Percentiles rank a stretch among this genome's conserved stretches.
phyloP scores from a whole-genome alignment of 1,140 invertebrate genomes.

The Reticulitermes speratus region DNA sequence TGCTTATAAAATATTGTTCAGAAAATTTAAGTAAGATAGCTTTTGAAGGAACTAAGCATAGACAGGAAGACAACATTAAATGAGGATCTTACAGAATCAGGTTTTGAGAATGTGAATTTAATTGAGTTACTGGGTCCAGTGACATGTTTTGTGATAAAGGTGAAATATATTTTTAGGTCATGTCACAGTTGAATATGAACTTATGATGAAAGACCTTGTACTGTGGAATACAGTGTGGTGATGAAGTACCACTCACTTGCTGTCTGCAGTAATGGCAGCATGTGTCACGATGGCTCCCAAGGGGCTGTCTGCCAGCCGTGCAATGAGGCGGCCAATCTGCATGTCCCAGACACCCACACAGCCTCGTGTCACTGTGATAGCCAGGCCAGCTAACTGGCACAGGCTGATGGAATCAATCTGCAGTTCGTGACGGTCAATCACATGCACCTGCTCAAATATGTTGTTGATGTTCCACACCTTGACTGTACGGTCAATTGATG shows the following conservation, averaged over 20 bases:
- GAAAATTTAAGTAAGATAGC: too few relatives aligned
- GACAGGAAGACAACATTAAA: too few relatives aligned
- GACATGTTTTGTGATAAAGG: too few relatives aligned
- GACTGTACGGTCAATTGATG: constrained; percentile 95
- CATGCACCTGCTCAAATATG: constrained; percentile 96
- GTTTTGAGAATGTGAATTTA: too few relatives aligned
- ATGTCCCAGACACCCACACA: constrained; percentile 95
- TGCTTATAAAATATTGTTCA: too few relatives aligned
- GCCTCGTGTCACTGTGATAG: constrained; percentile 85
- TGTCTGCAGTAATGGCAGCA: constrained; percentile 78
- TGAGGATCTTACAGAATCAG: too few relatives aligned
- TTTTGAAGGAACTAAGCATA: too few relatives aligned
- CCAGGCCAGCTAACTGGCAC: constrained; percentile 50
- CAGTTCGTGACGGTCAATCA: constrained; percentile 92
- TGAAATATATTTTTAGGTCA: too few relatives aligned
- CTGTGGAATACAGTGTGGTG: too few relatives aligned
- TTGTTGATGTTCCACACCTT: constrained; percentile 99
- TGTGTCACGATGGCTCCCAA: constrained; percentile 94
- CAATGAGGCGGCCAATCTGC: constrained; percentile 75
- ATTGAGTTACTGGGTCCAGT: too few relatives aligned
- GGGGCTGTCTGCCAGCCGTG: constrained; percentile 87
- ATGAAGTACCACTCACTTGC: constrained; percentile 11
- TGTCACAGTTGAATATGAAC: too few relatives aligned
- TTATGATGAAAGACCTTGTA: too few relatives aligned
- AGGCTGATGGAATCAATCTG: constrained; percentile 87